Evolutionary conservation across 2,888 invertebrate genomes (phyloP).

Genomic region (Muscina levida): DNA sequence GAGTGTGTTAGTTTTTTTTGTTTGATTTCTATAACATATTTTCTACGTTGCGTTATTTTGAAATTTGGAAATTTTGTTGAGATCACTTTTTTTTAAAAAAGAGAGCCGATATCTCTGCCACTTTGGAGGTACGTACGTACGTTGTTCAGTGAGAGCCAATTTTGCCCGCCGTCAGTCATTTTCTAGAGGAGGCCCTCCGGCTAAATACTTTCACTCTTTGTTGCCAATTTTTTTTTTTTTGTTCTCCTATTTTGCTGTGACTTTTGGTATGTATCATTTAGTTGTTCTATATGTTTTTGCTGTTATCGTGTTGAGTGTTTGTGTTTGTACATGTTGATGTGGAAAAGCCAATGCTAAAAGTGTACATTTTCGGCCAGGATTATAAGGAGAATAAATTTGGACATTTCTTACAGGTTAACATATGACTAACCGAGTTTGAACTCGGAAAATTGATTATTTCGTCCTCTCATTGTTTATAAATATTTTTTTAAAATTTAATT

Average conservation of each 20-base stretch:
- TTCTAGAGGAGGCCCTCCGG: not conserved
- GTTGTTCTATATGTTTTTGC: too few relatives aligned
- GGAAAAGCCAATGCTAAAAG: too few relatives aligned
- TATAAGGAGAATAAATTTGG: too few relatives aligned
- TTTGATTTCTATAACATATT: not conserved
- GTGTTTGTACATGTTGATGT: too few relatives aligned
- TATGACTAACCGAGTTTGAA: too few relatives aligned
- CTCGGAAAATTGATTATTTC: too few relatives aligned
- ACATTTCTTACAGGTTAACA: too few relatives aligned
- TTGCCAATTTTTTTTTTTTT: constrained; percentile 58
- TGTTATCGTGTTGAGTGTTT: constrained; percentile 36
- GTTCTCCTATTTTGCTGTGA: constrained; percentile 1
- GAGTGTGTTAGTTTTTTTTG: constrained; percentile 12
- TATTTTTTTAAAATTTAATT: too few relatives aligned
- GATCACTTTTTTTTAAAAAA: constrained; percentile 26
- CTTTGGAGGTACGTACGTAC: too few relatives aligned
- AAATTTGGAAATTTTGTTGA: constrained; percentile 25
- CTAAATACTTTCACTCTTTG: constrained; percentile 61
- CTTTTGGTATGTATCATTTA: constrained; percentile 17
- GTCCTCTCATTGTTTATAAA: too few relatives aligned
- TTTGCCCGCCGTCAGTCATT: not conserved
- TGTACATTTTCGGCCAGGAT: too few relatives aligned
- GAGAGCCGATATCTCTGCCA: not conserved
- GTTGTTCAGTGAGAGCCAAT: not conserved
- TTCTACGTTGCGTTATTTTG: constrained; percentile 13